Conservation (phyloP, 2,888 invertebrate species). For the Cosmopolites sordidus region DNA sequence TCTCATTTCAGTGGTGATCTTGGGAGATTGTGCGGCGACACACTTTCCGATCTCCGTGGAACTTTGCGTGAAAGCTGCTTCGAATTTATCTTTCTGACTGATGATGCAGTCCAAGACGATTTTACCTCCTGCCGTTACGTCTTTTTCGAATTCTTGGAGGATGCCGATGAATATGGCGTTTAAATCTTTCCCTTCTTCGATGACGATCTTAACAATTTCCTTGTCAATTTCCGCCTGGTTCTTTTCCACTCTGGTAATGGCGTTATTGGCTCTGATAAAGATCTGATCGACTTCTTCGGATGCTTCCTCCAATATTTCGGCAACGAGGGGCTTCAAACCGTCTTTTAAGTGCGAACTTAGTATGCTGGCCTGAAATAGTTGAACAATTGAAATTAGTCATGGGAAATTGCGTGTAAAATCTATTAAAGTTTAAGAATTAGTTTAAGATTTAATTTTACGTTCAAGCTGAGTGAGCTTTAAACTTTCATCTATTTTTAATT, state of each 20-base stretch:
- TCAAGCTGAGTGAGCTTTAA: no score
- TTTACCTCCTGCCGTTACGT: constrained; percentile 6
- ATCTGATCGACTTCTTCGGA: not conserved
- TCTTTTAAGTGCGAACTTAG: constrained; percentile 8
- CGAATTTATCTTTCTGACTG: constrained; percentile 2
- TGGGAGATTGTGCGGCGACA: not conserved
- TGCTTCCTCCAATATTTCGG: not conserved
- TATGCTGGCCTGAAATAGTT: constrained; percentile 10
- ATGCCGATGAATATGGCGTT: not conserved
- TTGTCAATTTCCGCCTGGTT: constrained; percentile 2
- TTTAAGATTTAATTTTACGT: no score
- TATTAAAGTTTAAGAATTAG: no score
- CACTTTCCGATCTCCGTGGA: not conserved
- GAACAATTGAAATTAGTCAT: no score
- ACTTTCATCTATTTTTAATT: no score
- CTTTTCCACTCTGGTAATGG: not conserved
- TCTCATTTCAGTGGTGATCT: not conserved
- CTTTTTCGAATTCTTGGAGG: constrained; percentile 3
- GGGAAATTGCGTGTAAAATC: no score
- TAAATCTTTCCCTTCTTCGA: not conserved
- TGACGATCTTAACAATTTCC: not conserved
- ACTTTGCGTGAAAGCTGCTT: not conserved
- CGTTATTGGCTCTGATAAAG: constrained; percentile 1
- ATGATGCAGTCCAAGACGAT: constrained; percentile 7
- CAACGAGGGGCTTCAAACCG: constrained; percentile 4